Evolutionary conservation across 2,888 invertebrate species (phyloP), one percentile per base, ranked within the genome.

Genomic region (Himalopsyche tibetana): DNA sequence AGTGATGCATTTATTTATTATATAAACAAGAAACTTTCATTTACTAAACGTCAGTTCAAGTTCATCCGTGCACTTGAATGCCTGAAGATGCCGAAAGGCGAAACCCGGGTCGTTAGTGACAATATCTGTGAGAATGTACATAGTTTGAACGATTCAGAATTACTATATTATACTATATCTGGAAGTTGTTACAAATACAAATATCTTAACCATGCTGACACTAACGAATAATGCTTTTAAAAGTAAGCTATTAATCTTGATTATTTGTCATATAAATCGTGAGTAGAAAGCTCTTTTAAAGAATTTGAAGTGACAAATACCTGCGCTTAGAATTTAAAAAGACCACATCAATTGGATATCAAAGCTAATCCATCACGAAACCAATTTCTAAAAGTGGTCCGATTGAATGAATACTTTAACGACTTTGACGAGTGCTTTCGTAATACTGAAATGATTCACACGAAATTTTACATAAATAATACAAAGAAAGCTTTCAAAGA

Each of bases 291-390:
- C 56, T 56, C n/a, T 56, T 56, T 56, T 56, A 19, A 56, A 56
- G 56, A 56, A 56, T 56, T 19, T 6, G n/a, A 56, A 17, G 56
- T 56, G 56, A 56, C 56, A 56, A 56, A 56, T 56, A 56, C 56
- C 56, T 56, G 56, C 56, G n/a, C 8, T 56, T 56, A 56, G 56
- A 56, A 56, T 19, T 19, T n/a, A 56, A 17, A 17, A 12, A 56
- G 56, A 56, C 56, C 56, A 56, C 56, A 56, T 56, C 56, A 56
- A 56, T 56, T 56, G 56, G n/a, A 56, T 56, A 56, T 56, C 56
- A 56, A 56, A 17, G 56, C 4, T 56, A 56, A 56, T 56, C 56
- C 56, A 56, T 56, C 56, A 56, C n/a, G 56, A 56, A 56, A 56
- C 56, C 17, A 56, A n/a, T 56, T 56, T 56, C 19, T 56, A 56